Base-by-base conservation (phyloP, 1,140 invertebrate genomes). In the Neomicropteryx cornuta region DNA sequence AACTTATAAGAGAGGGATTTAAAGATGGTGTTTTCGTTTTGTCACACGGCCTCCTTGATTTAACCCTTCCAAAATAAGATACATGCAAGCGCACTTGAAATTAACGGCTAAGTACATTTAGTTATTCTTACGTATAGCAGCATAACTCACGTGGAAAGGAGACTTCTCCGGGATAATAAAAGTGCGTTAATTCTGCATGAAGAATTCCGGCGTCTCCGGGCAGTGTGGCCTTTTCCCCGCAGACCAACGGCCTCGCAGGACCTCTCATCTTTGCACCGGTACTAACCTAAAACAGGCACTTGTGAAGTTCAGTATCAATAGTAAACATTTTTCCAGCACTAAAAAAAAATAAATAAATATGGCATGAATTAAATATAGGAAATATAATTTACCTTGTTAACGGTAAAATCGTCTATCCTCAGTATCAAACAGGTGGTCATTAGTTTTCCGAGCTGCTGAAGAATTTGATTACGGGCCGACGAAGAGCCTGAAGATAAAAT, bases 131-230 rank as follows among this genome's bases (percentile, higher is more conserved):
- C n/a, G n/a, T n/a, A n/a, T n/a, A n/a, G n/a, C n/a, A n/a, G n/a
- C 37, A 43, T 20, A 44, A 66, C 76, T 76, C 71, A 94, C 92
- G 70, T 62, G 92, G 92, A 73, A 93, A 95, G 45, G 83, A 80
- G 29, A 87, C 78, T 53, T 92, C 89, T 32, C 88, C 90, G 8
- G 93, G 91, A 70, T 96, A 97, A 61, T 95, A 98, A 66, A 94
- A 99, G 52, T 92, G 89, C 2, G 91, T 94, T 49, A 95, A 89
- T 56, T 98, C 95, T 3, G 93, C 79, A 66, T 98, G 94, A 21
- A 98, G 53, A 29, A 92, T 79, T 24, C 86, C 84, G 41, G 90
- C 81, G 55, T 95, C 89, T 27, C 82, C 77, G 5, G 93, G 92
- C 46, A 96, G 71, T 32, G 79, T 79, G 47, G 88, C 84, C 58